Conservation (phyloP, 2,113 vertebrate genomes). For the Fregata magnificens region DNA sequence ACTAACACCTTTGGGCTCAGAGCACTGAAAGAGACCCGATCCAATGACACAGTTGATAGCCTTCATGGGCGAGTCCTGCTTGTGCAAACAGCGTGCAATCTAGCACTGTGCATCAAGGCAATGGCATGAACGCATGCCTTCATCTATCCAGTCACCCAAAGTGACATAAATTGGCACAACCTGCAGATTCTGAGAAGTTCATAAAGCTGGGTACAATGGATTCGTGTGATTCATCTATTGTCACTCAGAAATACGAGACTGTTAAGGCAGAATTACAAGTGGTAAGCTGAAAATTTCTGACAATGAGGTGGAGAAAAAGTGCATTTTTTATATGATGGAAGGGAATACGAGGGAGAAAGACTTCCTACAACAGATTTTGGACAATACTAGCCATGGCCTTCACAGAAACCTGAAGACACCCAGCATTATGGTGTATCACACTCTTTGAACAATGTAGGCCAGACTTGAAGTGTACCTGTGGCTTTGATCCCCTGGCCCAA, state of each 20-base stretch:
- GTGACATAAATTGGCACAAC: background rate
- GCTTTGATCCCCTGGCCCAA: background rate
- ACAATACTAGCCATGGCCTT: fast-evolving
- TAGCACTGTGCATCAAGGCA: background rate
- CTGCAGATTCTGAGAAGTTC: background rate
- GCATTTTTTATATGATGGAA: background rate
- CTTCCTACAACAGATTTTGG: background rate
- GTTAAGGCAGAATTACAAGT: background rate
- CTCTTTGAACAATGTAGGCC: background rate
- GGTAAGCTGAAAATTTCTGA: background rate
- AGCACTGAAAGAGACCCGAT: background rate
- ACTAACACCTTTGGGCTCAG: background rate
- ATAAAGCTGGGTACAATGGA: background rate
- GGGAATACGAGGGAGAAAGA: background rate
- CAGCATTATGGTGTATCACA: background rate
- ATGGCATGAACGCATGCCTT: background rate
- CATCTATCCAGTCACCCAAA: background rate
- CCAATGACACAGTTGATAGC: background rate
- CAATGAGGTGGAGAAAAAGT: background rate
- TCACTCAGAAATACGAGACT: background rate
- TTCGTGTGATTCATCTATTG: background rate
- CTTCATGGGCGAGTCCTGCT: background rate
- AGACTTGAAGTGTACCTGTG: background rate
- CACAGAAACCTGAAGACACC: background rate
- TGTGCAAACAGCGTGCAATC: fast-evolving